Conservation (phyloP, 2,888 invertebrate genomes). For the Xylocampa areola region DNA sequence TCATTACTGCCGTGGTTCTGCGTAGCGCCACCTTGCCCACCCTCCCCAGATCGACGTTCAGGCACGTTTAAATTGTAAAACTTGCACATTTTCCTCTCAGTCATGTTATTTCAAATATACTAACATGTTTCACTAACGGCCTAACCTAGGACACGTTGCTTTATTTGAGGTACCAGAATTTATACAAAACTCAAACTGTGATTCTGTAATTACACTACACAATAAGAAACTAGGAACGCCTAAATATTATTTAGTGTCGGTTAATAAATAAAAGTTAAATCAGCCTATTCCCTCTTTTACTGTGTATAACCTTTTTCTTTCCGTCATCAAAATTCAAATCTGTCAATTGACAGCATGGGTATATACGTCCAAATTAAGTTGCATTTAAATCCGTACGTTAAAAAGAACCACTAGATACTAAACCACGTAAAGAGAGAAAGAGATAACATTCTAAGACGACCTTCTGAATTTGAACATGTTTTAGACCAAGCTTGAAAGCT, state of each 20-base stretch:
- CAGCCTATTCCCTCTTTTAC: constrained; percentile 87
- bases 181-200: constrained; percentile 69
- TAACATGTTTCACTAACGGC: constrained; percentile 89
- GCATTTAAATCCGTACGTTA: constrained; percentile 13
- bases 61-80: constrained; percentile 89
- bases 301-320: constrained; percentile 89
- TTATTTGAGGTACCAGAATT: constrained; percentile 73
- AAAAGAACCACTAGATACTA: constrained; percentile 10
- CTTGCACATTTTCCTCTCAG: constrained; percentile 89
- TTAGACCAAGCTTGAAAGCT: constrained; percentile 11
- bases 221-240: constrained; percentile 65
- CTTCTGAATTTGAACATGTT: constrained; percentile 20
- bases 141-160: constrained; percentile 89
- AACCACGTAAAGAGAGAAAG: constrained; percentile 9
- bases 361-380: constrained; percentile 39
- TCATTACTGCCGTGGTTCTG: constrained; percentile 79
- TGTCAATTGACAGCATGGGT: constrained; percentile 85
- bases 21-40: constrained; percentile 72
- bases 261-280: constrained; percentile 73
- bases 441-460: constrained; percentile 10
- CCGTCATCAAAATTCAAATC: constrained; percentile 89
- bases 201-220: constrained; percentile 69
- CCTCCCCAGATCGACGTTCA: constrained; percentile 85
- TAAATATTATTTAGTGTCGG: constrained; percentile 67
- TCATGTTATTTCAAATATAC: constrained; percentile 87